Evolutionary conservation across 1,140 invertebrate species (phyloP).

Genomic region (Drosophila pectinifera): DNA sequence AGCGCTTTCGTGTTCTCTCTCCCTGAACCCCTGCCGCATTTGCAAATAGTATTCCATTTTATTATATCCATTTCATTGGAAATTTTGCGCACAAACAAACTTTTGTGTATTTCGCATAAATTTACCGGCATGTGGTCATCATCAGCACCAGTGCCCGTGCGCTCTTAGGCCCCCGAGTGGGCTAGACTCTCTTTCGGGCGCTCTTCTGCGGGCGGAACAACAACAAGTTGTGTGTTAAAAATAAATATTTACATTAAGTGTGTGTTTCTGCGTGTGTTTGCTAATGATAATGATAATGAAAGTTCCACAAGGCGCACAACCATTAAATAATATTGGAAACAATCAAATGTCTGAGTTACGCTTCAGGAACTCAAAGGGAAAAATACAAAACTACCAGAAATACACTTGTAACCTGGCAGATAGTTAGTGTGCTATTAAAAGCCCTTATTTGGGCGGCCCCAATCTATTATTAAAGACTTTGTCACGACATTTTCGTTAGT

Average conservation of each 20-base stretch:
- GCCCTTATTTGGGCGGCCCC: conserved; percentile 13
- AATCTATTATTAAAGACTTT: conserved; percentile 41
- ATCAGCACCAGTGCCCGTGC: background rate
- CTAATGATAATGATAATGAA: conserved; percentile 44
- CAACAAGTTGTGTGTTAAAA: conserved; percentile 34
- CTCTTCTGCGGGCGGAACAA: conserved; percentile 21
- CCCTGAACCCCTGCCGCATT: background rate
- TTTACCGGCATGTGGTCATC: conserved; percentile 69
- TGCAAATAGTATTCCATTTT: conserved; percentile 14
- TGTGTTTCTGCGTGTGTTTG: conserved; percentile 14
- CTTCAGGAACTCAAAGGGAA: conserved; percentile 5
- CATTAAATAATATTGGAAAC: conserved; percentile 43
- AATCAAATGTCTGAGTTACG: conserved; percentile 18
- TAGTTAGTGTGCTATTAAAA: conserved; percentile 6
- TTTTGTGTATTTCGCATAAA: conserved; percentile 56
- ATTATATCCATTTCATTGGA: conserved; percentile 29
- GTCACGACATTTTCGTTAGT: conserved; percentile 37
- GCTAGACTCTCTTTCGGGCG: conserved; percentile 2
- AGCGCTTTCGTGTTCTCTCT: background rate
- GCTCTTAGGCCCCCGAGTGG: conserved; percentile 1
- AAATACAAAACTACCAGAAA: background rate
- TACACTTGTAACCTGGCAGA: background rate
- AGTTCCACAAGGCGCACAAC: conserved; percentile 1
- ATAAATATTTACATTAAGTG: conserved; percentile 63
- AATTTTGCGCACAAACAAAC: conserved; percentile 34